These are phyloP conservation scores for Cephonodes hylas DNA, from an alignment of 2,888 invertebrate species.

Conservation along the genomic window DNA sequence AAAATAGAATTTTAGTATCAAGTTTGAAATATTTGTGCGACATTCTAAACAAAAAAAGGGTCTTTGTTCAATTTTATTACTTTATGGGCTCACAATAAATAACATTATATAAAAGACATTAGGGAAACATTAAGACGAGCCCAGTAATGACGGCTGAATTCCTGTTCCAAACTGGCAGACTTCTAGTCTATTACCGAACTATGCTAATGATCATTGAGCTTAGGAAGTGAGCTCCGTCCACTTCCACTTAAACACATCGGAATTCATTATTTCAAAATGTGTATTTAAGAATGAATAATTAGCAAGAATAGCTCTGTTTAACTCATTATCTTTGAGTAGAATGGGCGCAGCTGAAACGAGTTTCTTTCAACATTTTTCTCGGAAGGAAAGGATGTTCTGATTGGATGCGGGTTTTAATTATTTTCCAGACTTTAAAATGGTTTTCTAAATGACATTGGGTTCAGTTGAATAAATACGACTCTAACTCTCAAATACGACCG, in stretches of 20 bases:
- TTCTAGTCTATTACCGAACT: conserved; percentile 6
- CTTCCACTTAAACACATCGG: conserved; percentile 1
- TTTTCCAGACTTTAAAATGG: background rate
- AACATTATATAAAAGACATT: background rate
- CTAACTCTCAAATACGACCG: too few species aligned
- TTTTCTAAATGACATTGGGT: too few species aligned
- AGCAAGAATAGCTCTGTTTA: background rate
- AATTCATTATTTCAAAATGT: conserved; percentile 4
- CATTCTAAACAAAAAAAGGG: too few species aligned
- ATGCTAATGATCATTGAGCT: conserved; percentile 2
- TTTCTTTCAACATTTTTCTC: background rate
- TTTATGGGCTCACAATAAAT: background rate
- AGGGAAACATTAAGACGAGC: background rate
- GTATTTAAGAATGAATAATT: conserved; percentile 10
- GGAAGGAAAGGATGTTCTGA: background rate
- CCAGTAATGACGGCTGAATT: background rate
- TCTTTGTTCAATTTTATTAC: background rate
- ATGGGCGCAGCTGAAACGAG: background rate
- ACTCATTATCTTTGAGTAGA: conserved; percentile 3
- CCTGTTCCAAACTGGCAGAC: conserved; percentile 1
- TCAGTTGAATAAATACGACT: too few species aligned
- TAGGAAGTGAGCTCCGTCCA: background rate
- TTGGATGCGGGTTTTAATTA: background rate
- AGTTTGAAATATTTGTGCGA: too few species aligned
- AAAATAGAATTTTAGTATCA: too few species aligned